Base-by-base conservation (phyloP, 2,888 invertebrate species). In the Netelia fuscicornis region DNA sequence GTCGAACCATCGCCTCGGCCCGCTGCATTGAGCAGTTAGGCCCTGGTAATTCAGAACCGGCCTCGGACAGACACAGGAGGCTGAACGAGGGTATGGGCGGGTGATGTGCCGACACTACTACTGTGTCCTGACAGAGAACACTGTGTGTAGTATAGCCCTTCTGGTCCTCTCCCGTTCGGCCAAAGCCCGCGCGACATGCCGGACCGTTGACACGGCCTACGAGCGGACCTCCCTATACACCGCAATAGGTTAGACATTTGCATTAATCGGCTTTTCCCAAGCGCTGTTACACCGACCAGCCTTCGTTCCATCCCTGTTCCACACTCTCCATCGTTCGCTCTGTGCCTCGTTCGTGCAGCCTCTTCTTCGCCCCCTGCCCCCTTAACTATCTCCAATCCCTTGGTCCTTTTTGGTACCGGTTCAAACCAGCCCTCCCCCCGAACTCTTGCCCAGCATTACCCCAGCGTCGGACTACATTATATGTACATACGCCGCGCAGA, bases 221-320 rank as follows among this genome's bases (percentile, higher is more conserved):
- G 81, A 84, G 84, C 84, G 81, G 84, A 87, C 87, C 88, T 87
- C 87, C 67, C 87, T 84, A 75, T 89, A 86, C 88, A 90, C 88
- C 88, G 88, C 91, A 90, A 92, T 91, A 92, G 91, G 89, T 91
- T 91, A 91, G 90, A 90, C 89, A 92, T 92, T 92, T 92, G 91
- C 91, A 92, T 92, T 92, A 91, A 92, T 91, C 91, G 91, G 89
- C 89, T 91, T 88, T 88, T 88, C 89, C 88, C 72, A 72, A 86
- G 75, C 79, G 48, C 79, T 72, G 72, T 82, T 77, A 60, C 62
- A 68, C 48, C 56, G 54, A 13, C 60, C 65, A 23, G 58, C 60
- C 82, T 62, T 68, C 60, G 67, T 11, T 48, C 54, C 62, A 52
- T 67, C 44, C 72, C 54, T 72, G 52, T 77, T 75, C 81, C 78